Base-by-base conservation (phyloP, 1,140 invertebrate species). In the Holcopasites calliopsidis region DNA sequence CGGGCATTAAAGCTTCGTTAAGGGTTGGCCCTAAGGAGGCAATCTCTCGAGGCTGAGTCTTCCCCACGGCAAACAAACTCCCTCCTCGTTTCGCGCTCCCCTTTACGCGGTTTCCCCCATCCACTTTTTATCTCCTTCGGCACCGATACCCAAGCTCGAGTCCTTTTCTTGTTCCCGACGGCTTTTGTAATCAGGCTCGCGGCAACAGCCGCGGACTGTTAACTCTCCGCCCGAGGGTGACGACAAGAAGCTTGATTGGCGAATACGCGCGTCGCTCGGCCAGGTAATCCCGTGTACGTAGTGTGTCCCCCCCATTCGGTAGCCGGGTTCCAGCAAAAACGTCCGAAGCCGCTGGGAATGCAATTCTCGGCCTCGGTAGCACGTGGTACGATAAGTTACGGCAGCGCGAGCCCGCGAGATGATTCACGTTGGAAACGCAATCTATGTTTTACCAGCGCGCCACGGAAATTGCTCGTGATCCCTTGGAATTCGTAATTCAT, bases 1-100 rank as follows among this genome's bases (percentile, higher is more conserved):
- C 38, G 23, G 64, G 76, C 76, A 82, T 79, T 83, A 82, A 78
- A 83, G 61, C 70, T 83, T 83, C 70, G 80, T 83, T 79, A 83
- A 83, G 69, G 70, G 52, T 60, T 10, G 38, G 69, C 60, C 54
- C n/a, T 55, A 78, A 5, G 35, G 60, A 50, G 38, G 26, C 76
- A 60, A 81, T 76, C 65, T 58, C 50, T 31, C 40, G 31, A 66
- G 21, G 23, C 44, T 42, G 58, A 18, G n/a, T 26, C 18, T 33
- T 57, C 54, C 38, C 62, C 35, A 21, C 61, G 55, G 40, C 54
- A 66, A 65, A 64, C 44, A 47, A 33, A 66, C 57, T 26, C 47
- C 18, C 40, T 33, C 21, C 47, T 50, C 10, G 35, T 76, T 70
- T 70, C 64, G 44, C 72, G 31, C 50, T 44, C 55, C 66, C 35